These are phyloP conservation scores for Hipposideros larvatus DNA, from an alignment of 2,797 vertebrate genomes.

Conservation along the genomic window DNA sequence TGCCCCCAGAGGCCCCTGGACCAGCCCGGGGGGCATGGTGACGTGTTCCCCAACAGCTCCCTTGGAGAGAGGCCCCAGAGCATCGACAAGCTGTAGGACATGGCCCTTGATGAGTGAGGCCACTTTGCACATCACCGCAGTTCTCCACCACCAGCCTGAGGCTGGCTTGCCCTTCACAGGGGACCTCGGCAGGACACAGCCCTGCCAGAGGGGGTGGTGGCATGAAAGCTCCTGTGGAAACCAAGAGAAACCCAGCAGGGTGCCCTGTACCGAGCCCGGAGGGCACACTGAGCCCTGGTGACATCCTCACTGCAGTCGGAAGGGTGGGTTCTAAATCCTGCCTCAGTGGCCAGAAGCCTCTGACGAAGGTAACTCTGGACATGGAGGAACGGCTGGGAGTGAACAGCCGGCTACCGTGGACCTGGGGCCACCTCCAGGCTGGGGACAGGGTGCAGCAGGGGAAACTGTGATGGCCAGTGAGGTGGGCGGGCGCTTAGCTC, in stretches of 20 bases:
- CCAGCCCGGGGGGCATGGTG: neutral
- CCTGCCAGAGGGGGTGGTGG: too few species aligned
- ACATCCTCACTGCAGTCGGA: too few species aligned
- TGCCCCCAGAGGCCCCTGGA: neutral
- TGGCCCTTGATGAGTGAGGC: too few species aligned
- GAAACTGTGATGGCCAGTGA: neutral
- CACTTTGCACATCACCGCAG: fast-evolving
- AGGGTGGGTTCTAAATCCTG: neutral
- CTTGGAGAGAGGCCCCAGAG: neutral
- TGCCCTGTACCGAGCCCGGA: fast-evolving
- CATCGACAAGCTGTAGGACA: fast-evolving
- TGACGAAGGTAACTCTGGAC: neutral
- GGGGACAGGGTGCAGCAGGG: neutral
- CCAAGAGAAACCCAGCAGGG: neutral
- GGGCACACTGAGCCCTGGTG: too few species aligned
- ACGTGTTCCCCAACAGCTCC: fast-evolving
- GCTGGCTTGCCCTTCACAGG: neutral
- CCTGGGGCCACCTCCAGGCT: neutral
- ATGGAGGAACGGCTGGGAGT: neutral
- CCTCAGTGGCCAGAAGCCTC: too few species aligned
- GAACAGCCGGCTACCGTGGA: fast-evolving
- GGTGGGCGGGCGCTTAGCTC: neutral
- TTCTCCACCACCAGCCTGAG: neutral
- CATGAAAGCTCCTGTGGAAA: neutral
- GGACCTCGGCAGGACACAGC: neutral